A percentile compares a stretch with the other conserved stretches of the same genome.
phyloP scores from a whole-genome alignment of 2,888 invertebrate species.

The Eilema sororculum region DNA sequence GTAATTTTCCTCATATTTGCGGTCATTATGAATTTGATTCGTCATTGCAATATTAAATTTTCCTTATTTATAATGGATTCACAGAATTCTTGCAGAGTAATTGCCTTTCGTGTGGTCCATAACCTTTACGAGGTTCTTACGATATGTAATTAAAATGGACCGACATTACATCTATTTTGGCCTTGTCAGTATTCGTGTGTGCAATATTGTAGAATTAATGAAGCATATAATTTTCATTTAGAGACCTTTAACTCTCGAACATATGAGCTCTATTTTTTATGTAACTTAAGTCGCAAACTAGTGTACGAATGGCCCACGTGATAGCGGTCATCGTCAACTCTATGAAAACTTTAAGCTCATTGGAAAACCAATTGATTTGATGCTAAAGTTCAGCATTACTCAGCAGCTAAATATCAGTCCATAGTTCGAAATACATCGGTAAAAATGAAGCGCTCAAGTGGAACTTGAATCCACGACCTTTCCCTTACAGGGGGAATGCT shows the following conservation, averaged over 20 bases:
- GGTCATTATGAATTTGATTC: slow-evolving; percentile 43
- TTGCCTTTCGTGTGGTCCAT: slow-evolving; percentile 30
- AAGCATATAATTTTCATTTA: neutral
- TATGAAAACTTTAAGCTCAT: neutral
- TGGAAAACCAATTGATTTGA: no score
- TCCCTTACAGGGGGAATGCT: no score
- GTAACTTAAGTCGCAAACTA: neutral
- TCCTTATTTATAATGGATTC: slow-evolving; percentile 47
- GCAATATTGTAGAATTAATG: neutral
- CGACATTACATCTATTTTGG: slow-evolving; percentile 16
- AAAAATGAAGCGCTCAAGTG: no score
- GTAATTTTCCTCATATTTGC: slow-evolving; percentile 35
- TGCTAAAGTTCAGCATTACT: no score
- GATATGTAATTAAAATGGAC: slow-evolving; percentile 19
- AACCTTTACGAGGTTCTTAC: slow-evolving; percentile 15
- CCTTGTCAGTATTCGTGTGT: slow-evolving; percentile 12
- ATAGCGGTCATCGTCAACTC: neutral
- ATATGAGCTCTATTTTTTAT: neutral
- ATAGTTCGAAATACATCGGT: no score
- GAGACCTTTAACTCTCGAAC: neutral
- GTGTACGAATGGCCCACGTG: neutral
- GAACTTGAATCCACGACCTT: no score
- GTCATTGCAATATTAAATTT: slow-evolving; percentile 39
- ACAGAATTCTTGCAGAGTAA: slow-evolving; percentile 26
- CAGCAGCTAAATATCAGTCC: no score